phyloP scores from a whole-genome alignment of 2,797 vertebrate species.

The Halcyon chelicuti region DNA sequence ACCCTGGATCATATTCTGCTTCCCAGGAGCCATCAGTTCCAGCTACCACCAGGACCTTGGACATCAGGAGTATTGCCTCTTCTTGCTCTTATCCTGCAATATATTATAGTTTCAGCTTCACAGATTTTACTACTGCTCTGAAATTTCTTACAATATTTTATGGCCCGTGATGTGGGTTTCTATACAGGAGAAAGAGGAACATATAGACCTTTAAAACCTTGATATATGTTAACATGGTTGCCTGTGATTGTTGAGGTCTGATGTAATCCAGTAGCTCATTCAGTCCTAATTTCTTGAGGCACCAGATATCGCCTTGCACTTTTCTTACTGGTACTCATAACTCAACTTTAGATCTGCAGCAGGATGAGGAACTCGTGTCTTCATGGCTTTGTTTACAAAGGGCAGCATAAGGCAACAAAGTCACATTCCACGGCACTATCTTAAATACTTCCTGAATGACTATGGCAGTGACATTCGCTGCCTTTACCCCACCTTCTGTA shows the following conservation, averaged over 20 bases:
- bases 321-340: not conserved
- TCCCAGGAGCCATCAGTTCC: not conserved
- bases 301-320: not conserved
- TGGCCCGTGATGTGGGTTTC: not conserved
- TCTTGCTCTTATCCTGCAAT: not conserved
- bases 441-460: not conserved
- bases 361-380: not conserved
- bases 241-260: not conserved
- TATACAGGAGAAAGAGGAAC: not conserved
- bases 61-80: not conserved
- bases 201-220: not conserved
- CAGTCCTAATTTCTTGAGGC: not conserved
- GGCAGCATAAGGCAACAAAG: not conserved
- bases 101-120: not conserved
- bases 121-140: not conserved
- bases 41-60: not conserved
- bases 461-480: not conserved
- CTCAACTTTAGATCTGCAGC: not conserved
- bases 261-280: not conserved
- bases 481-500: not conserved
- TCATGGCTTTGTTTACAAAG: not conserved
- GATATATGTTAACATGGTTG: not conserved
- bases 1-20: not conserved
- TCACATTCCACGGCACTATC: not conserved
- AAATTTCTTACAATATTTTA: not conserved